A percentile compares a stretch with the other conserved stretches of the same genome.
These are phyloP conservation scores for Drosophila orena DNA, from an alignment of 1,140 invertebrate genomes.

Conservation along the genomic window DNA sequence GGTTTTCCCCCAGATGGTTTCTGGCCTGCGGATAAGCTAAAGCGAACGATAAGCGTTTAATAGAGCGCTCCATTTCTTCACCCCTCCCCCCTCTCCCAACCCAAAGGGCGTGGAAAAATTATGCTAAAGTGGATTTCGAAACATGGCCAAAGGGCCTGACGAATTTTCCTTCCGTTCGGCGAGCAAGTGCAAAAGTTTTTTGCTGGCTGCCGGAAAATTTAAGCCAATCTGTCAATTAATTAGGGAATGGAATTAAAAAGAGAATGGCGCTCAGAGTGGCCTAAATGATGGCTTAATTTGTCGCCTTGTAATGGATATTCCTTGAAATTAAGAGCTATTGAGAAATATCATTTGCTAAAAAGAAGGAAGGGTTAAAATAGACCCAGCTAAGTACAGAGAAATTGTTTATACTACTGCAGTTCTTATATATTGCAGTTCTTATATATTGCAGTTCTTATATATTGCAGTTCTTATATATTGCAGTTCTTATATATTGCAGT, in stretches of 20 bases:
- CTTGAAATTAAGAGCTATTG: neutral
- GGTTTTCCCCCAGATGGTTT: constrained; percentile 9
- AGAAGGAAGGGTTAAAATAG: neutral
- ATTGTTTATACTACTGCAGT: neutral
- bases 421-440: too few species aligned
- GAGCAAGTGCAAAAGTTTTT: constrained; percentile 49
- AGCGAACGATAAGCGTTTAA: constrained; percentile 74
- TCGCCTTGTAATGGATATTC: constrained; percentile 7
- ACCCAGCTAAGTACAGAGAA: neutral
- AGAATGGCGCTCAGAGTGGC: constrained; percentile 7
- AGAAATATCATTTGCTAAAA: neutral
- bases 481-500: constrained; percentile 3
- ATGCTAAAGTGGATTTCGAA: constrained; percentile 77
- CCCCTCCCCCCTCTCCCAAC: too few species aligned
- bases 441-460: neutral
- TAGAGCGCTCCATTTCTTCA: constrained; percentile 69
- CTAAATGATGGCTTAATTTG: constrained; percentile 30
- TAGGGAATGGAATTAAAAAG: constrained; percentile 14
- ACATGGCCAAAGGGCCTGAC: constrained; percentile 53
- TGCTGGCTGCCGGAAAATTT: constrained; percentile 32
- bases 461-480: constrained; percentile 2
- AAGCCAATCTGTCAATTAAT: constrained; percentile 76
- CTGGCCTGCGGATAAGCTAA: constrained; percentile 41
- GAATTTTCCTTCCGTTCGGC: constrained; percentile 47
- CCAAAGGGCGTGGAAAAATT: constrained; percentile 45